Conservation (phyloP, 2,113 vertebrate genomes). For the Sinosuthora webbiana region DNA sequence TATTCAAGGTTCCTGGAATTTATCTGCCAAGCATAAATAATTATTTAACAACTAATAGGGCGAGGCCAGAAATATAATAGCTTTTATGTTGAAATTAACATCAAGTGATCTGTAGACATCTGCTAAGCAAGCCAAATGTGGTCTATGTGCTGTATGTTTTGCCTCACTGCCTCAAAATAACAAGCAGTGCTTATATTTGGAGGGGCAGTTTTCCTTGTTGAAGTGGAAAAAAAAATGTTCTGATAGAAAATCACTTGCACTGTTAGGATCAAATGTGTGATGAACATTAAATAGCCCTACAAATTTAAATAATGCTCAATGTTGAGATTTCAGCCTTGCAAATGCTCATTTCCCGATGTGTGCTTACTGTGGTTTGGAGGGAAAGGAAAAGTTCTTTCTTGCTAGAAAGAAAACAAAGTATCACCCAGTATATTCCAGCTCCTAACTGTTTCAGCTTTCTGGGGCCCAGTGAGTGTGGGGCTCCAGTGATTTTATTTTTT, state of each 20-base stretch:
- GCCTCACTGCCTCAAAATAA: conserved; percentile 77
- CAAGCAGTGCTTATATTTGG: conserved; percentile 65
- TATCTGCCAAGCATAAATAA: conserved; percentile 69
- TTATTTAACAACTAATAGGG: conserved; percentile 74
- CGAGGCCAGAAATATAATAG: conserved; percentile 69
- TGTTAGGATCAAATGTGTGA: conserved; percentile 49
- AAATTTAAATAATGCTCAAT: conserved; percentile 61
- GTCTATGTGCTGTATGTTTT: conserved; percentile 63
- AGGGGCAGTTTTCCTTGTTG: conserved; percentile 60
- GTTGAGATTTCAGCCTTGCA: conserved; percentile 33
- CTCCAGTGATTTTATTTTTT: neutral
- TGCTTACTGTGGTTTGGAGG: neutral
- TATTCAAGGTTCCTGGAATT: conserved; percentile 46
- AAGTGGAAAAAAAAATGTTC: conserved; percentile 40
- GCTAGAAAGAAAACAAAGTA: neutral
- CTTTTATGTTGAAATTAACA: conserved; percentile 75
- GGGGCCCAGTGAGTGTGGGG: neutral
- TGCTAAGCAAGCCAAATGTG: conserved; percentile 70
- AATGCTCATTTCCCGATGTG: neutral
- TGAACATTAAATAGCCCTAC: conserved; percentile 67
- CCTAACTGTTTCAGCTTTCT: neutral
- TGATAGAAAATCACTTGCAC: conserved; percentile 58
- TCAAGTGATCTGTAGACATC: conserved; percentile 69
- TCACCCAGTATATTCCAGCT: neutral
- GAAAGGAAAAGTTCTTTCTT: neutral